Evolutionary conservation across 2,113 vertebrate genomes (phyloP), one percentile per base, ranked within the genome.

Genomic region (Myrmecophaga tridactyla): DNA sequence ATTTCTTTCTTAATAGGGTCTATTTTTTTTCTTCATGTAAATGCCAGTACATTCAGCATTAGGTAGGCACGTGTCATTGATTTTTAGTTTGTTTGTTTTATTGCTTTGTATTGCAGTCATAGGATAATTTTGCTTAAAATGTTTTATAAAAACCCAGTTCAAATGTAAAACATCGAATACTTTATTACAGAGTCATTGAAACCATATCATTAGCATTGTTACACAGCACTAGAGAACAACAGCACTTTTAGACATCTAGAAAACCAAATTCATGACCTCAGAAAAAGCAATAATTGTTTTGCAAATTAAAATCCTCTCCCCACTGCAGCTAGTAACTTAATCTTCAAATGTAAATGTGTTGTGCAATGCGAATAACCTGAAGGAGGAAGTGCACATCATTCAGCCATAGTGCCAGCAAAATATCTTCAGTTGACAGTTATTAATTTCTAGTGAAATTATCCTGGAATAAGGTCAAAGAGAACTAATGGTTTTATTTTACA

Each of bases 221-320:
- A 95, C 94, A 90, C 75, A 93, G 83, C 95, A 96, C 96, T 86
- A 41, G 86, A 97, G 72, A 43, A 96, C 97, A 90, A 95, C 78
- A 91, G 53, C 25, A 75, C 76, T 83, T 92, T 77, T 90, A 94
- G 86, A 90, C 46, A 96, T 80, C 95, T 67, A 94, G 69, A 88
- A 95, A 93, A 97, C 67, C 48, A 89, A 96, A 96, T 94, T 76
- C 56, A 27, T 94, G 95, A 96, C 92, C 94, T 96, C 89, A 97
- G 86, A 96, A 96, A 93, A 60, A 88, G 92, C 36, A 93, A 18
- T 97, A 78, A 90, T 69, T 56, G 89, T 96, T 97, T 95, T 97
- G 86, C 89, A 97, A 92, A 96, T 97, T 94, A 97, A 97, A 97
- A 97, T 93, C 72, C 15, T 95, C 97, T 92, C 78, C 87, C 96